Evolutionary conservation across 2,797 vertebrate species (phyloP).

Genomic region (Avahi laniger): DNA sequence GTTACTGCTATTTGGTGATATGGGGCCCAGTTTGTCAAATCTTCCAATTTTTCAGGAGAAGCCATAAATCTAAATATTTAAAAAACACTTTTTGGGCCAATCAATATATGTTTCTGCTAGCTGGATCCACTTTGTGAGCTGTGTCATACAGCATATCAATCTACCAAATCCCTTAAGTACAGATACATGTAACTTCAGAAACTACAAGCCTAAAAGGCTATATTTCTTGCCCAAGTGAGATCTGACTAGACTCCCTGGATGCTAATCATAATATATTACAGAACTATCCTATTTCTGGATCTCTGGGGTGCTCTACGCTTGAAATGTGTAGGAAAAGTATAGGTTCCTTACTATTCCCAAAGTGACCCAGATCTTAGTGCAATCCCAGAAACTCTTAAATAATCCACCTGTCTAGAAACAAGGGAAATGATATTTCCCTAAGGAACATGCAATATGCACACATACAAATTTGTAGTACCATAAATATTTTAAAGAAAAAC

Average conservation of each 20-base stretch:
- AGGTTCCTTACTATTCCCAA: not conserved
- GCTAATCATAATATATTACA: not conserved
- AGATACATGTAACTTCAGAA: constrained; percentile 23
- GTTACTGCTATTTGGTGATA: not conserved
- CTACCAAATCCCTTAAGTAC: not conserved
- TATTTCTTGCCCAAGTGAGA: constrained; percentile 6
- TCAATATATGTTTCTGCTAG: not conserved
- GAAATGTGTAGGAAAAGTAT: constrained; percentile 26
- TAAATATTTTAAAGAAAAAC: constrained; percentile 5
- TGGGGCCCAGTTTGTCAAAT: not conserved
- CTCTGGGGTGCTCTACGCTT: not conserved
- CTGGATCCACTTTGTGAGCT: constrained; percentile 2
- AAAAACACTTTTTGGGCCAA: constrained; percentile 13
- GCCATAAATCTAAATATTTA: constrained; percentile 43
- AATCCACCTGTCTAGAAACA: not conserved
- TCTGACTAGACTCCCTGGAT: not conserved
- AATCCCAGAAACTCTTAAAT: constrained; percentile 48
- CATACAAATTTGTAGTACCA: not conserved
- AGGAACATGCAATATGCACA: not conserved
- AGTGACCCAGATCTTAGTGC: not conserved
- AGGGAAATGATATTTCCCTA: constrained; percentile 30
- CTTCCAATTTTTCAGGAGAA: constrained; percentile 18
- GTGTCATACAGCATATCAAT: not conserved
- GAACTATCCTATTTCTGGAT: constrained; percentile 34
- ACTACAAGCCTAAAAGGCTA: not conserved